phyloP scores from a whole-genome alignment of 2,888 invertebrate genomes.

The Buathra laborator region DNA sequence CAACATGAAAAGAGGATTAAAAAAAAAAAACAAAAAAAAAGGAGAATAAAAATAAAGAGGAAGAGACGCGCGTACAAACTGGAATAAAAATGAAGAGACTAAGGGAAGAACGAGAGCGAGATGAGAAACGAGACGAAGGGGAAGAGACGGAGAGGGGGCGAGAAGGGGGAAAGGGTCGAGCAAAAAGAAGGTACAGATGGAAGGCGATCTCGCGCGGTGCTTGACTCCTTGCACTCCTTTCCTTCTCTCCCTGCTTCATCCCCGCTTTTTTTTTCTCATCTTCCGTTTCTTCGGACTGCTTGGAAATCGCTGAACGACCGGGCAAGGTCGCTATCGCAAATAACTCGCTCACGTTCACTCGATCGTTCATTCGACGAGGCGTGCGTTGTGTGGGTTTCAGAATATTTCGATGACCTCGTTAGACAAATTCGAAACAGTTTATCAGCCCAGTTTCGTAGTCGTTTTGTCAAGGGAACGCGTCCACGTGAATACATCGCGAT shows the following conservation, averaged over 20 bases:
- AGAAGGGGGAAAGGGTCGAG: conserved; percentile 20
- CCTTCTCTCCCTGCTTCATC: not conserved
- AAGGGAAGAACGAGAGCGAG: not conserved
- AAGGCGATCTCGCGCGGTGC: conserved; percentile 59
- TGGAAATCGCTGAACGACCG: conserved; percentile 38
- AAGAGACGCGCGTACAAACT: conserved; percentile 38
- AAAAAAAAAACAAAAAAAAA: conserved; percentile 15
- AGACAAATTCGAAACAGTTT: not conserved
- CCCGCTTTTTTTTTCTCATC: not conserved
- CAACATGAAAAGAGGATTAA: conserved; percentile 3
- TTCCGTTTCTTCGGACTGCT: conserved; percentile 34
- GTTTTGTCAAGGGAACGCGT: conserved; percentile 19
- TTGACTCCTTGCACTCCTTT: conserved; percentile 44
- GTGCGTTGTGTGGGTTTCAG: not conserved
- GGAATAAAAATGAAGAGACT: conserved; percentile 46
- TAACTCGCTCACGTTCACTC: conserved; percentile 5
- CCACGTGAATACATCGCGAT: not conserved
- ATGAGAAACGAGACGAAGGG: conserved; percentile 17
- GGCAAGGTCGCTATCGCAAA: conserved; percentile 56
- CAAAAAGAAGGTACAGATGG: conserved; percentile 54
- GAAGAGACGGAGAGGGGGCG: conserved; percentile 47
- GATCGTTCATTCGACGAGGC: not conserved
- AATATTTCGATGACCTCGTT: conserved; percentile 39
- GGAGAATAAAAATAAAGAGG: conserved; percentile 45
- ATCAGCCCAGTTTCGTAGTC: not conserved